Conservation (phyloP, 2,797 vertebrate species). For the Furcifer pardalis region DNA sequence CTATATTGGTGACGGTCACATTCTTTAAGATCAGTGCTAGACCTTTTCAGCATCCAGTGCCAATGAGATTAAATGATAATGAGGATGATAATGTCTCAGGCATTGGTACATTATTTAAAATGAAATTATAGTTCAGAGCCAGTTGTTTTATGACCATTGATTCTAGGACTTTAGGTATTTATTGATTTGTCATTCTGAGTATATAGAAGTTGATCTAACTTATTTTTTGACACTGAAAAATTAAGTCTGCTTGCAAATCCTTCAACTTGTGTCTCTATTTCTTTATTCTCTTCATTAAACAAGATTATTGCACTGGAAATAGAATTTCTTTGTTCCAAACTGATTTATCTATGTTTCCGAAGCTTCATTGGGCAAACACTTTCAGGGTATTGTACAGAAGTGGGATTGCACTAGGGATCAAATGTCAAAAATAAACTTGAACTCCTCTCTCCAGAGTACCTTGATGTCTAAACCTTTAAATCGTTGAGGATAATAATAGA, state of each 20-base stretch:
- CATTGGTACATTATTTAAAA: background rate
- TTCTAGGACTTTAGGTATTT: background rate
- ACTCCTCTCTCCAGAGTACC: background rate
- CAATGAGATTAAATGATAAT: background rate
- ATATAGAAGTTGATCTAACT: background rate
- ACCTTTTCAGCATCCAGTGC: background rate
- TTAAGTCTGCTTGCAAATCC: background rate
- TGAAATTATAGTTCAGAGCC: background rate
- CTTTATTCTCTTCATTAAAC: background rate
- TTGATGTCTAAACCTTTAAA: too few species aligned
- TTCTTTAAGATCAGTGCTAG: background rate
- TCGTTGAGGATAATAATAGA: background rate
- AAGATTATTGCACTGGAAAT: background rate
- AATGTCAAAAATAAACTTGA: background rate
- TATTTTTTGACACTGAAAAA: background rate
- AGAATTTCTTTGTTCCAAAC: background rate
- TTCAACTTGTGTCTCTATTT: background rate
- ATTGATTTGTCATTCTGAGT: too few species aligned
- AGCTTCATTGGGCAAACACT: background rate
- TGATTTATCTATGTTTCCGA: background rate
- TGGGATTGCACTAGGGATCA: background rate
- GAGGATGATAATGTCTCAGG: background rate
- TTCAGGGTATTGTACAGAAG: background rate
- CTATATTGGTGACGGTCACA: background rate
- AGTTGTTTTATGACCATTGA: background rate